A percentile compares a stretch with the other conserved stretches of the same genome.
phyloP scores from a whole-genome alignment of 1,140 invertebrate genomes.

The Zaprionus tsacasi region DNA sequence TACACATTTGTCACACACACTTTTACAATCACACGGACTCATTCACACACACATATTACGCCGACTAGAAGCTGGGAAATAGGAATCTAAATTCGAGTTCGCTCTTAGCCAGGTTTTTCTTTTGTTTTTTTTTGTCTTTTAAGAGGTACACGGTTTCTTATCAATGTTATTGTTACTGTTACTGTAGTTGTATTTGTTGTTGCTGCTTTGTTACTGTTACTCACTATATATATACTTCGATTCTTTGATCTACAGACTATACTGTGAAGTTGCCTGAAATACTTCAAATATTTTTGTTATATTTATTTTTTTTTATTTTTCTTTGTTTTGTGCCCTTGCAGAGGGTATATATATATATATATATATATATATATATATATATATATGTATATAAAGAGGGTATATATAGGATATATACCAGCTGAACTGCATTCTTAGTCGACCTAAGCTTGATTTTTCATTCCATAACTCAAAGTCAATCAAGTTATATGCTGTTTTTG shows the following conservation, averaged over 20 bases:
- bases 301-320: background rate
- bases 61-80: conserved; percentile 48
- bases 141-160: conserved; percentile 69
- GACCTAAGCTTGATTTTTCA: too few relatives aligned
- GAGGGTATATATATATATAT: background rate
- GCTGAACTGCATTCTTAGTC: too few relatives aligned
- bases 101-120: conserved; percentile 33
- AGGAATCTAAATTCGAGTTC: conserved; percentile 43
- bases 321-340: background rate
- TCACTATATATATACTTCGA: conserved; percentile 10
- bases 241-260: background rate
- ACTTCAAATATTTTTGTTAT: background rate
- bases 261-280: background rate
- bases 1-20: conserved; percentile 43
- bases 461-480: background rate
- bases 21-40: conserved; percentile 3
- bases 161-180: conserved; percentile 48
- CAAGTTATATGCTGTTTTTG: background rate
- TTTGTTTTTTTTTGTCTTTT: conserved; percentile 27
- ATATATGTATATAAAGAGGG: too few relatives aligned
- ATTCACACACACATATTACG: conserved; percentile 11
- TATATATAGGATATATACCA: too few relatives aligned
- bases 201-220: background rate
- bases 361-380: too few relatives aligned
- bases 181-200: conserved; percentile 23